Percentiles rank a stretch among this genome's conserved stretches.
phyloP scores from a whole-genome alignment of 2,113 vertebrate genomes.

The Calonectris borealis region DNA sequence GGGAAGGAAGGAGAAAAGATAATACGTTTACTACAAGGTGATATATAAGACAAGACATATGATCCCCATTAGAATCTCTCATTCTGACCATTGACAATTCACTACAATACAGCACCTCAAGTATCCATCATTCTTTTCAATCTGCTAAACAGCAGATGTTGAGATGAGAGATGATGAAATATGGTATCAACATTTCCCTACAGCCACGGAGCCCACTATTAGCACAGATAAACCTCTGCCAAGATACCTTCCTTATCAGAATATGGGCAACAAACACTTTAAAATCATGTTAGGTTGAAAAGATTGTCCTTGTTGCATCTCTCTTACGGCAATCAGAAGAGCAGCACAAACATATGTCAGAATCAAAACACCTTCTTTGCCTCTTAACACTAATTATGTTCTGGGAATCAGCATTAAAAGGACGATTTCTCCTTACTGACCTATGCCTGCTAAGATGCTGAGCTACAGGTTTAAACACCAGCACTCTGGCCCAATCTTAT shows the following conservation, averaged over 20 bases:
- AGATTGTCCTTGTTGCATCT: background rate
- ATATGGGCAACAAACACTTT: conserved; percentile 15
- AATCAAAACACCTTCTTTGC: background rate
- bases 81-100: background rate
- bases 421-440: background rate
- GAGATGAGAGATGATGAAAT: conserved; percentile 36
- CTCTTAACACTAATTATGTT: background rate
- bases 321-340: conserved; percentile 27
- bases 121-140: conserved; percentile 20
- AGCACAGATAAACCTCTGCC: conserved; percentile 53
- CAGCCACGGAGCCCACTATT: conserved; percentile 27
- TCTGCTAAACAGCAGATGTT: conserved; percentile 33
- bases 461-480: background rate
- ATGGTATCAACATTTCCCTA: conserved; percentile 50
- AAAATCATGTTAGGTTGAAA: conserved; percentile 48
- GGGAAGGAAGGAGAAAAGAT: background rate
- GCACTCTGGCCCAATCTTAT: background rate
- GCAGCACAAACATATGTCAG: background rate
- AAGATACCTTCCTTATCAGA: conserved; percentile 63
- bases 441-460: background rate
- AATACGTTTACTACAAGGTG: background rate
- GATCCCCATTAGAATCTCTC: background rate
- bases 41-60: background rate
- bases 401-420: background rate
- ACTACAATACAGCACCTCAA: background rate